A percentile compares a stretch with the other conserved stretches of the same genome.
phyloP scores from a whole-genome alignment of 2,113 vertebrate genomes.

The Gobiocypris rarus region DNA sequence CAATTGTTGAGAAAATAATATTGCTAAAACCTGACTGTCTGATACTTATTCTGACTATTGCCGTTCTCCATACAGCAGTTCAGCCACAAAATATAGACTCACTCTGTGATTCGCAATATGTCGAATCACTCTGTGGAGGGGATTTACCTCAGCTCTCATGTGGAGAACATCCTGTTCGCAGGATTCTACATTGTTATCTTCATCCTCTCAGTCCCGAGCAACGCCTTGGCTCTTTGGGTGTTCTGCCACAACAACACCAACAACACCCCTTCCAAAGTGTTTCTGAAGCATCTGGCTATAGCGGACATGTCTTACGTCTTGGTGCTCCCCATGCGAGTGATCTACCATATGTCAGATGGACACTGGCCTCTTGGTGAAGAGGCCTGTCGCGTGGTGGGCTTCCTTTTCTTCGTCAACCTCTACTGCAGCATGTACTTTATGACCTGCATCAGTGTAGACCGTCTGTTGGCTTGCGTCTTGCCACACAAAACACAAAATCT shows the following conservation, averaged over 20 bases:
- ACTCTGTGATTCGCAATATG: too few relatives aligned
- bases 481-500: constrained; percentile 63
- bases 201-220: constrained; percentile 71
- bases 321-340: constrained; percentile 71
- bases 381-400: constrained; percentile 70
- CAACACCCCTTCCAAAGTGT: constrained; percentile 64
- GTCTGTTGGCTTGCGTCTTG: constrained; percentile 69
- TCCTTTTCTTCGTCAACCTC: constrained; percentile 78
- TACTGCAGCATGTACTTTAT: constrained; percentile 78
- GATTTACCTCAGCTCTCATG: constrained; percentile 48
- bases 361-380: constrained; percentile 71
- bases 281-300: constrained; percentile 70
- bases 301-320: constrained; percentile 75
- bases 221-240: constrained; percentile 71
- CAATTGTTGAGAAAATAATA: background rate
- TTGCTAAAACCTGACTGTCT: background rate
- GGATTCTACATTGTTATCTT: constrained; percentile 71
- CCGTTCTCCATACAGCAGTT: constrained; percentile 7
- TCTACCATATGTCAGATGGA: constrained; percentile 69
- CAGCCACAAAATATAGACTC: constrained; percentile 46
- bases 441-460: constrained; percentile 74
- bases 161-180: constrained; percentile 66
- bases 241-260: constrained; percentile 60
- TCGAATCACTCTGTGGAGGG: constrained; percentile 59
- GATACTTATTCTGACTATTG: background rate